phyloP scores from a whole-genome alignment of 2,797 vertebrate species.

The Anabas testudineus region DNA sequence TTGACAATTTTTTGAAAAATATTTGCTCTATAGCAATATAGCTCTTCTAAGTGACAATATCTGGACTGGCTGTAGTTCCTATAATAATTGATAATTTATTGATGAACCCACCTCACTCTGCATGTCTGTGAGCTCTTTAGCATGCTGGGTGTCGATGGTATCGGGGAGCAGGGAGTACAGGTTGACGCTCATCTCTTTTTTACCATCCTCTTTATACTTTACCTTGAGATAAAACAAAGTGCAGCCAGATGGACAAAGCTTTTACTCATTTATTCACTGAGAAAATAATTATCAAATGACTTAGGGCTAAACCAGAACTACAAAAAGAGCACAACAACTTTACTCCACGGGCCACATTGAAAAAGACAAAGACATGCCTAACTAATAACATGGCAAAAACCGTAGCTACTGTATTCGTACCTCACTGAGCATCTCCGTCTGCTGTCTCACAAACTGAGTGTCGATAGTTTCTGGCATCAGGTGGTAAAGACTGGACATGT shows the following conservation, averaged over 20 bases:
- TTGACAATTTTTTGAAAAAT: too few relatives aligned
- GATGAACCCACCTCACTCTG: conserved; percentile 72
- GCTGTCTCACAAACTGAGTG: conserved; percentile 86
- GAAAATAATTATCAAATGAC: background rate
- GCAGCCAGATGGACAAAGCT: background rate
- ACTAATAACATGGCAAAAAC: too few relatives aligned
- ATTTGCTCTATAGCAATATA: too few relatives aligned
- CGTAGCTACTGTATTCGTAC: conserved; percentile 67
- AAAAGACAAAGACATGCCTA: too few relatives aligned
- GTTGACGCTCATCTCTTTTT: conserved; percentile 63
- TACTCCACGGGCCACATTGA: background rate
- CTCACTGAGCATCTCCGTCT: conserved; percentile 88
- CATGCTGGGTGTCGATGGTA: conserved; percentile 87
- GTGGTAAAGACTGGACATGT: conserved; percentile 79
- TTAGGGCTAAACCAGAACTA: background rate
- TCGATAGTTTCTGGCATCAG: conserved; percentile 90
- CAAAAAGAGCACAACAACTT: background rate
- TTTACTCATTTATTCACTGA: background rate
- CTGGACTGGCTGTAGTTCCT: too few relatives aligned
- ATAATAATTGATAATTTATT: too few relatives aligned
- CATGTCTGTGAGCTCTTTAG: conserved; percentile 80
- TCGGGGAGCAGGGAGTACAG: conserved; percentile 85
- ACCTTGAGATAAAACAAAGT: conserved; percentile 39
- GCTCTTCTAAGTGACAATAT: too few relatives aligned
- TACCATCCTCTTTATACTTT: conserved; percentile 70